Conservation (phyloP, 1,140 invertebrate species). For the Pectinophora gossypiella region DNA sequence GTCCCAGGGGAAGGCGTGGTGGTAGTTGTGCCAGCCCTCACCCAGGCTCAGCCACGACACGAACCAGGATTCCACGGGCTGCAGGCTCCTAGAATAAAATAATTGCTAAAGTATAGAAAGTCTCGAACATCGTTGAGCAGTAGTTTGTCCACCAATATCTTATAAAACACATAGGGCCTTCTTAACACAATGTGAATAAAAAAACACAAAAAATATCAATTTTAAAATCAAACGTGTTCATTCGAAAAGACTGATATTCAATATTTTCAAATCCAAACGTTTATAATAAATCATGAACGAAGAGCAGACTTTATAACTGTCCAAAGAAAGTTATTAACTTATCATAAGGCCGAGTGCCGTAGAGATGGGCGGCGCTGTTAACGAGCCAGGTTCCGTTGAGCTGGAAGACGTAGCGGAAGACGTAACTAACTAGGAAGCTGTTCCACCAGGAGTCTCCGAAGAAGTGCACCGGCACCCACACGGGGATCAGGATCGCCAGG, state of each 20-base stretch:
- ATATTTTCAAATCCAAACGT: no score
- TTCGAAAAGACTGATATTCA: no score
- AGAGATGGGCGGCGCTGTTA: slow-evolving; percentile 80
- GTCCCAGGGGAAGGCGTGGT: slow-evolving; percentile 87
- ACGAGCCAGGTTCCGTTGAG: slow-evolving; percentile 92
- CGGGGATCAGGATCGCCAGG: slow-evolving; percentile 83
- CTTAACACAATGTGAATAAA: no score
- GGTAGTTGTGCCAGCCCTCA: slow-evolving; percentile 89
- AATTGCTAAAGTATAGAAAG: no score
- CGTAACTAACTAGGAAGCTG: slow-evolving; percentile 75
- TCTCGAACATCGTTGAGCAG: no score
- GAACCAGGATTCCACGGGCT: slow-evolving; percentile 75
- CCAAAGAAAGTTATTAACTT: slow-evolving; percentile 55
- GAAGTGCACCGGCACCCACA: slow-evolving; percentile 80
- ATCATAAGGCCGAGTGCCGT: slow-evolving; percentile 67
- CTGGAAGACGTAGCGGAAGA: slow-evolving; percentile 82
- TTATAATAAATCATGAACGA: no score
- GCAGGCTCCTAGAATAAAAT: slow-evolving; percentile 71
- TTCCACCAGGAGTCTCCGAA: slow-evolving; percentile 80
- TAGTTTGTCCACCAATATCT: no score
- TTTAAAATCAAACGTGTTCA: no score
- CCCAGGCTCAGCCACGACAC: slow-evolving; percentile 75
- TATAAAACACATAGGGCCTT: no score
- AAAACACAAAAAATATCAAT: no score
- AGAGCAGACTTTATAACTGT: no score